phyloP scores from a whole-genome alignment of 2,888 invertebrate species.

The Eristalis arbustorum region DNA sequence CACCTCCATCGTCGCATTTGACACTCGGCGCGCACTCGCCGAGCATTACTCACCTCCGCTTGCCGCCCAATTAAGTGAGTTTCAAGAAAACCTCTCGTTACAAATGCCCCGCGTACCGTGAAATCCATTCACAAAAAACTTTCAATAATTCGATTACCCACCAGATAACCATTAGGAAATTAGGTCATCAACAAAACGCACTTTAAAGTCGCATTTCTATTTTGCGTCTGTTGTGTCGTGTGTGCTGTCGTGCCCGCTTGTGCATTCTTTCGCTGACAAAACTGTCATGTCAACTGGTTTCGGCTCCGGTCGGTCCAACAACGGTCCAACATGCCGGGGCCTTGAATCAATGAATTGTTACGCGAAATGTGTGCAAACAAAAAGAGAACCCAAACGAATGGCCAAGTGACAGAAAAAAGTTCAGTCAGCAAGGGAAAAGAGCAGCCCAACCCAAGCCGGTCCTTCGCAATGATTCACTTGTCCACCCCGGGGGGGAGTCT shows the following conservation, averaged over 20 bases:
- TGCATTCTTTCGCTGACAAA: conserved; percentile 46
- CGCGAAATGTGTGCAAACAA: conserved; percentile 29
- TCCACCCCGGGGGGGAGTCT: too few species aligned
- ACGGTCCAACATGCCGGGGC: conserved; percentile 32
- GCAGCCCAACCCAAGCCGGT: not conserved
- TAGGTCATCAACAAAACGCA: conserved; percentile 54
- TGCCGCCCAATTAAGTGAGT: conserved; percentile 17
- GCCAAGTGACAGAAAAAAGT: too few species aligned
- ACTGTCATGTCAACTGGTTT: conserved; percentile 55
- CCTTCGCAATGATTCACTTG: too few species aligned
- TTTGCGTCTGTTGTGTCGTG: not conserved
- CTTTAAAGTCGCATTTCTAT: conserved; percentile 37
- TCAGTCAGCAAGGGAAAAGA: not conserved
- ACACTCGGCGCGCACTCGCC: not conserved
- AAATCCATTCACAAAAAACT: conserved; percentile 56
- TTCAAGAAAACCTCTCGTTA: not conserved
- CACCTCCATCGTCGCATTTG: not conserved
- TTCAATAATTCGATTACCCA: conserved; percentile 61
- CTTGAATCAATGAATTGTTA: conserved; percentile 45
- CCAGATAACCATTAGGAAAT: conserved; percentile 46
- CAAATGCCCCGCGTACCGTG: conserved; percentile 35
- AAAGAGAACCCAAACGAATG: too few species aligned
- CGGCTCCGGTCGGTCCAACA: too few species aligned
- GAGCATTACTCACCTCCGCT: conserved; percentile 18
- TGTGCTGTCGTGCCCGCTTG: not conserved